These are phyloP conservation scores for Clarias fuscus DNA, from an alignment of 2,797 vertebrate species.

Conservation along the genomic window DNA sequence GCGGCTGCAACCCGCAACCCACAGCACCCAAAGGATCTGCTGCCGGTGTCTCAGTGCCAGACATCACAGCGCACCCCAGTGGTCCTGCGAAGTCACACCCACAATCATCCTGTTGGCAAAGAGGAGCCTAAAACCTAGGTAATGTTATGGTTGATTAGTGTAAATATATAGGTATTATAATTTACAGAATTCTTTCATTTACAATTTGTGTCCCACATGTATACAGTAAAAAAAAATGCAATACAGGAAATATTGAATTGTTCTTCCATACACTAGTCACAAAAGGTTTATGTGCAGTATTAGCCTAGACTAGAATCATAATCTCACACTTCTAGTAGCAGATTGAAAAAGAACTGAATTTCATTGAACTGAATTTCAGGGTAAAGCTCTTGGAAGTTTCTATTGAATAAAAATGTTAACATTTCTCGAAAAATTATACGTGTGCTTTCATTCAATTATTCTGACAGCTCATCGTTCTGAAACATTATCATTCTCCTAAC, in stretches of 20 bases:
- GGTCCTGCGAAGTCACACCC: no score
- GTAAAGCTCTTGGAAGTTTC: background rate
- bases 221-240: slow-evolving; percentile 38
- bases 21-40: no score
- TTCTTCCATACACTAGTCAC: slow-evolving; percentile 28
- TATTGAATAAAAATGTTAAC: background rate
- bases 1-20: no score
- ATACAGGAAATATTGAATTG: slow-evolving; percentile 30
- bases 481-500: background rate
- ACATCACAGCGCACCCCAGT: no score
- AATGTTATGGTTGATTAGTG: no score
- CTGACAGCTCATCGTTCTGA: background rate
- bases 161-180: background rate
- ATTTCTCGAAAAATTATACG: background rate
- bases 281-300: background rate
- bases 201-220: slow-evolving; percentile 48
- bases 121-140: no score
- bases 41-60: no score
- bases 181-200: slow-evolving; percentile 31
- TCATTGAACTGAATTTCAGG: no score
- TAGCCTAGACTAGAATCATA: slow-evolving; percentile 19
- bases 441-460: background rate
- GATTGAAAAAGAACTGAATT: no score
- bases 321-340: background rate
- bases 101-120: no score